A percentile compares a stretch with the other conserved stretches of the same genome.
Evolutionary conservation across 2,113 vertebrate genomes (phyloP).

Genomic region (Psilopogon haemacephalus): DNA sequence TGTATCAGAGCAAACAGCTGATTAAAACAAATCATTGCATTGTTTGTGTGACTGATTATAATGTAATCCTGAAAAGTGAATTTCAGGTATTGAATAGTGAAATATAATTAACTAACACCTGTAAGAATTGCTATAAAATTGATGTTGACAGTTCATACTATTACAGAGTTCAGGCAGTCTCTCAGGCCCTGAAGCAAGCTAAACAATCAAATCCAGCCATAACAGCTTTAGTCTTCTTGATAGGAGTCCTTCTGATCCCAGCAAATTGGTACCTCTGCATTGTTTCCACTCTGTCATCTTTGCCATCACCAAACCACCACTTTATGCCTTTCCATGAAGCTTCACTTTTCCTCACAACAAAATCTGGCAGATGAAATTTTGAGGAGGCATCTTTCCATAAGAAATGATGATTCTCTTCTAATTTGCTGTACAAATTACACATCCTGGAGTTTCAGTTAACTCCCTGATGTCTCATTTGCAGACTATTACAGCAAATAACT

Average conservation of each 20-base stretch:
- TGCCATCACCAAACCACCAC: not conserved
- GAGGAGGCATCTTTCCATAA: not conserved
- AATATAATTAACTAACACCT: not conserved
- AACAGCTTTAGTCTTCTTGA: not conserved
- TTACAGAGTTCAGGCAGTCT: not conserved
- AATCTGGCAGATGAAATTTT: not conserved
- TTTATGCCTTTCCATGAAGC: not conserved
- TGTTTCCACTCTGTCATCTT: not conserved
- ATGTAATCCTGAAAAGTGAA: not conserved
- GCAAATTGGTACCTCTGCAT: not conserved
- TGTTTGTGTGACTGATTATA: not conserved
- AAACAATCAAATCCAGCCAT: not conserved
- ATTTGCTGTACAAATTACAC: not conserved
- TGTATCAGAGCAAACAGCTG: not conserved
- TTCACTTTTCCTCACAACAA: not conserved
- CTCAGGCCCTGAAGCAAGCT: not conserved
- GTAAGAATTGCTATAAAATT: not conserved
- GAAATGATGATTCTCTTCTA: not conserved
- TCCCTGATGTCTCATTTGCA: not conserved
- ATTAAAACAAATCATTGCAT: not conserved
- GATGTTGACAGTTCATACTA: not conserved
- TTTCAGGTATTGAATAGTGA: not conserved
- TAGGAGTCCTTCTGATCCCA: not conserved
- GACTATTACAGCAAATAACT: not conserved
- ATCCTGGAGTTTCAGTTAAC: not conserved